Evolutionary conservation across 2,888 invertebrate species (phyloP).

Genomic region (Deroplatys truncata): DNA sequence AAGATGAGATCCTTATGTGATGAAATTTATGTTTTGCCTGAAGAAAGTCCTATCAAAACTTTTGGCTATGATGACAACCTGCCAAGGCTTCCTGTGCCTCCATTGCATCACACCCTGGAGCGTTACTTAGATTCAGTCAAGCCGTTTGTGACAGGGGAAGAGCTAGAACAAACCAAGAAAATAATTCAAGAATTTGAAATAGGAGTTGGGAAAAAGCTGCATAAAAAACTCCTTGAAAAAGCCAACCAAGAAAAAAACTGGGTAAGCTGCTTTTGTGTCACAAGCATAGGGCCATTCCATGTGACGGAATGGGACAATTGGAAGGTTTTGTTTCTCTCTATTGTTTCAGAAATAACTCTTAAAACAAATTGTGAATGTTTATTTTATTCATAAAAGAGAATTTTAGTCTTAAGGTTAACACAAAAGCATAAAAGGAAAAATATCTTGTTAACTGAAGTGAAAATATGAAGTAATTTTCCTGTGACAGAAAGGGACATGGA

Average conservation of each 20-base stretch:
- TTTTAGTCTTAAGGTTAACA: too few relatives aligned
- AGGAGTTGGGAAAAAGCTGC: slow-evolving; percentile 49
- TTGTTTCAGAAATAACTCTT: too few relatives aligned
- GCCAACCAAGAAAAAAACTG: background rate
- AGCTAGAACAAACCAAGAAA: slow-evolving; percentile 44
- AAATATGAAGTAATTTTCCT: too few relatives aligned
- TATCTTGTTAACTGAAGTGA: too few relatives aligned
- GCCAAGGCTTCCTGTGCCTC: slow-evolving; percentile 53
- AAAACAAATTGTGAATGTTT: too few relatives aligned
- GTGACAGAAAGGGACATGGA: too few relatives aligned
- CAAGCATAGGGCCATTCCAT: too few relatives aligned
- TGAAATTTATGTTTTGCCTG: slow-evolving; percentile 10
- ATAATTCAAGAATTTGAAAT: slow-evolving; percentile 49
- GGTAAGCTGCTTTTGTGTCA: background rate
- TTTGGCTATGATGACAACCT: slow-evolving; percentile 51
- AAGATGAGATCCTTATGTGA: background rate
- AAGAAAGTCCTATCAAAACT: slow-evolving; percentile 38
- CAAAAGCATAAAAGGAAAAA: too few relatives aligned
- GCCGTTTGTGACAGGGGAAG: slow-evolving; percentile 47
- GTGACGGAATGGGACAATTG: too few relatives aligned
- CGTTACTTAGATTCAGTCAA: slow-evolving; percentile 51
- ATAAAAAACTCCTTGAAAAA: slow-evolving; percentile 36
- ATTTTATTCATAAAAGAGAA: too few relatives aligned
- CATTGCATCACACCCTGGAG: slow-evolving; percentile 48
- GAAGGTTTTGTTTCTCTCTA: too few relatives aligned